Base-by-base conservation (phyloP, 2,113 vertebrate species). In the Actinemys pallida region DNA sequence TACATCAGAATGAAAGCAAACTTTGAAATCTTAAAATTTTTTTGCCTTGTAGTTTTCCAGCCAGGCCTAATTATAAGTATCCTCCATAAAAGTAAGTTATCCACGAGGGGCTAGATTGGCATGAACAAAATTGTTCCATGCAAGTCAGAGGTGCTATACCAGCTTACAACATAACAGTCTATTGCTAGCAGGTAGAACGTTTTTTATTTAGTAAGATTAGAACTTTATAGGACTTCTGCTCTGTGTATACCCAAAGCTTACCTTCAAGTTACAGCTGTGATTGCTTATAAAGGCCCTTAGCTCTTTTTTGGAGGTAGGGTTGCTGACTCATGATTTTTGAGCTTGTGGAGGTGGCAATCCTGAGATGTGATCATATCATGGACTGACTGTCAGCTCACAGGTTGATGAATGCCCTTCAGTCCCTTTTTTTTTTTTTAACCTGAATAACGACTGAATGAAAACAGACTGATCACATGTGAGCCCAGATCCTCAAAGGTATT, bases 91-190 rank as follows among this genome's bases (percentile, higher is more conserved):
- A 69, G 35, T 19, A 69, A 69, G 35, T 17, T 69, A 69, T 35
- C 89, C 50, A 79, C 22, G 42, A 90, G 84, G 95, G 31, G 49
- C 53, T 22, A 45, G 54, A 24, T 27, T 91, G 83, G 94, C 97
- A 96, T 90, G 93, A 90, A 92, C 83, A 93, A 95, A 95, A 95
- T 91, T 90, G 92, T 62, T 92, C 86, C 53, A 31, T 12, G 49
- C 94, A 85, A 92, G 86, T 88, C n/a, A 72, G 22, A 35, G n/a
- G n/a, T 20, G 9, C 17, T 72, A 39, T 39, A 2, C n/a, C 65
- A 72, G 65, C 19, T 19, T 4, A 69, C 8, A 4, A 39, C n/a
- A 39, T 39, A 39, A 39, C 65, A 22, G 9, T 39, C 17, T 39
- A 39, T 39, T 39, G 65, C n/a, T 72, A 39, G 5, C 17, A 72